Percentiles rank a stretch among this genome's conserved stretches.
Conservation (phyloP, 2,113 vertebrate genomes). For the Alouatta palliata region DNA sequence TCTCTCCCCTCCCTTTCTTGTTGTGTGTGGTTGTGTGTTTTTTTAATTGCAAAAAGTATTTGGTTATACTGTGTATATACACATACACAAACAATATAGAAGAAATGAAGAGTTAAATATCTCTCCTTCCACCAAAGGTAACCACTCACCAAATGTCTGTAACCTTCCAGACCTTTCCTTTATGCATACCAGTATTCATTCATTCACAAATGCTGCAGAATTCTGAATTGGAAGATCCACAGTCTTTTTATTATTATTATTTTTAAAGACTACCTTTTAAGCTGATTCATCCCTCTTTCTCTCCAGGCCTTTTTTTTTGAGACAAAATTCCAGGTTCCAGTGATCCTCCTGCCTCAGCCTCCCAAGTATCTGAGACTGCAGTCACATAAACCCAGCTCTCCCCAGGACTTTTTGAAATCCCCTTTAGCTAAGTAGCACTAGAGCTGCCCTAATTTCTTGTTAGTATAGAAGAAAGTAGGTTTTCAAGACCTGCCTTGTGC, state of each 20-base stretch:
- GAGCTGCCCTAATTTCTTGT: slow-evolving; percentile 17
- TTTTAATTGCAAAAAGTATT: slow-evolving; percentile 12
- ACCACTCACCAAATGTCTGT: not conserved
- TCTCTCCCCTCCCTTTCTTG: not conserved
- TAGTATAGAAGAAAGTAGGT: not conserved
- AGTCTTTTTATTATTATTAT: not conserved
- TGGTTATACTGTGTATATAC: not conserved
- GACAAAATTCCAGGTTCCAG: not conserved
- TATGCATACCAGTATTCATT: not conserved
- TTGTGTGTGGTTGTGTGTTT: not conserved
- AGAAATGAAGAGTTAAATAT: not conserved
- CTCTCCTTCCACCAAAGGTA: slow-evolving; percentile 9
- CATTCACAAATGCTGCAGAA: not conserved
- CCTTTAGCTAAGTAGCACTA: slow-evolving; percentile 7
- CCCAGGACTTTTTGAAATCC: not conserved
- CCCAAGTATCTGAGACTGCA: not conserved
- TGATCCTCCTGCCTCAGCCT: not conserved
- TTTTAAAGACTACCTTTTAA: not conserved
- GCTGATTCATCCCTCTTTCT: not conserved
- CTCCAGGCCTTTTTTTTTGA: not conserved
- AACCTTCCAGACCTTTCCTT: slow-evolving; percentile 25
- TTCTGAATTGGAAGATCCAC: slow-evolving; percentile 16
- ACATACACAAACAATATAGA: not conserved
- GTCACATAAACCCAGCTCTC: not conserved
- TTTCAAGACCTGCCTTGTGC: not conserved